Conservation (phyloP, 2,797 vertebrate species). For the Pangasius djambal region DNA sequence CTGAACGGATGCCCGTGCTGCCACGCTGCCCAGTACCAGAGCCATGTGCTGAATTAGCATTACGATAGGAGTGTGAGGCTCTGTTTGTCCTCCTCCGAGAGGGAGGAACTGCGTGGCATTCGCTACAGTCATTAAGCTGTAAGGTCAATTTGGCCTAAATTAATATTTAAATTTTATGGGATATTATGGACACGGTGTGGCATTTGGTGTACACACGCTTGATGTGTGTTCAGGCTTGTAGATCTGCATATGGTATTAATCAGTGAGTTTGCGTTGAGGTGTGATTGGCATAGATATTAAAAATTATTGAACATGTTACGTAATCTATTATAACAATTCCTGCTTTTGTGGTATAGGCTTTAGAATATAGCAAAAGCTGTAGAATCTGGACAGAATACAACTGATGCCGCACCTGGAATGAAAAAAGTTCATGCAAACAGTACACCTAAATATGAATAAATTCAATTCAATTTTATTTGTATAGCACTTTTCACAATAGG, state of each 20-base stretch:
- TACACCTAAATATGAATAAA: too few relatives aligned
- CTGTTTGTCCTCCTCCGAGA: conserved; percentile 37
- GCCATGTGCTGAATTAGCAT: conserved; percentile 47
- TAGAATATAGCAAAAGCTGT: neutral
- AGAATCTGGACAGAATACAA: neutral
- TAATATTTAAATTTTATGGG: conserved; percentile 58
- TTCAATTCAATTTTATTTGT: neutral
- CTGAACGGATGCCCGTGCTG: conserved; percentile 44
- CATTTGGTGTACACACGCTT: conserved; percentile 47
- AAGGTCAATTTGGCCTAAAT: conserved; percentile 64
- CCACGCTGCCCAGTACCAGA: conserved; percentile 36
- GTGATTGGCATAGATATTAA: neutral
- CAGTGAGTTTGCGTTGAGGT: neutral
- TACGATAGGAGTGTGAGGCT: conserved; percentile 39
- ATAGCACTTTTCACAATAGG: conserved; percentile 12
- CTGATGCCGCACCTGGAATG: neutral
- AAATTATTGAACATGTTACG: neutral
- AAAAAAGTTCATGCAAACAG: neutral
- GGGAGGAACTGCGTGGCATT: conserved; percentile 51
- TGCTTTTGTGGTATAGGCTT: neutral
- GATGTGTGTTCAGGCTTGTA: conserved; percentile 38
- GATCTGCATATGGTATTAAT: conserved; percentile 36
- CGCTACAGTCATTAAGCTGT: conserved; percentile 54
- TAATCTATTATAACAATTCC: neutral
- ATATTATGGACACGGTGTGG: conserved; percentile 40